Evolutionary conservation across 2,797 vertebrate species (phyloP).

Genomic region (Adrianichthys oophorus): DNA sequence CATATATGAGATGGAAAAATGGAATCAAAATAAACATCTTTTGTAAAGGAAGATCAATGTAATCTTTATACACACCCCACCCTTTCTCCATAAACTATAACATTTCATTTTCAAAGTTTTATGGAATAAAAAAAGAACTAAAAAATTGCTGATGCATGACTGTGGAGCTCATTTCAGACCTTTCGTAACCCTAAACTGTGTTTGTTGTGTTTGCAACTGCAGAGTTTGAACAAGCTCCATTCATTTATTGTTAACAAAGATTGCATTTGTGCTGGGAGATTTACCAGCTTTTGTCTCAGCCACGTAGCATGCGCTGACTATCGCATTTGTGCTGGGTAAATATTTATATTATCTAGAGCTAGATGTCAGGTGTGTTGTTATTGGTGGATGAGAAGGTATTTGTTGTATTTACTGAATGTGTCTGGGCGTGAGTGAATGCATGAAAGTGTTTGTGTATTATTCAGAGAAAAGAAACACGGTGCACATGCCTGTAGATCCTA

Average conservation of each 20-base stretch:
- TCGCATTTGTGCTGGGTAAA: constrained; percentile 64
- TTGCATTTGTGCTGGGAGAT: constrained; percentile 28
- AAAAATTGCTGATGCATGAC: neutral
- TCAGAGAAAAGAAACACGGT: constrained; percentile 33
- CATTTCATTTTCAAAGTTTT: too few species aligned
- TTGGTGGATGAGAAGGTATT: constrained; percentile 62
- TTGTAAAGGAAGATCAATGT: too few species aligned
- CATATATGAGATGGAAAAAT: too few species aligned
- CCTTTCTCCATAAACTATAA: too few species aligned
- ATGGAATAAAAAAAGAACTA: neutral
- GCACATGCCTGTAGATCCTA: constrained; percentile 59
- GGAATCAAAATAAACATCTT: too few species aligned
- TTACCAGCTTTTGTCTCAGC: constrained; percentile 59
- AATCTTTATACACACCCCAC: too few species aligned
- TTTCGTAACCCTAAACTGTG: constrained; percentile 33
- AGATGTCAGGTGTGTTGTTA: constrained; percentile 66
- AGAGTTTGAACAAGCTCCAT: constrained; percentile 29
- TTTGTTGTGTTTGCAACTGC: constrained; percentile 47
- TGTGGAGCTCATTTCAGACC: constrained; percentile 21
- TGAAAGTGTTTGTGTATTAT: constrained; percentile 10
- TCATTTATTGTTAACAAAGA: constrained; percentile 35
- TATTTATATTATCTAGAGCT: constrained; percentile 66
- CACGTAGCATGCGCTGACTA: constrained; percentile 59
- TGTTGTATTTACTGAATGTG: constrained; percentile 70
- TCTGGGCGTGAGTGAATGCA: constrained; percentile 39